A percentile compares a stretch with the other conserved stretches of the same genome.
Evolutionary conservation across 2,888 invertebrate genomes (phyloP).

Genomic region (Balanococcus diminutus): DNA sequence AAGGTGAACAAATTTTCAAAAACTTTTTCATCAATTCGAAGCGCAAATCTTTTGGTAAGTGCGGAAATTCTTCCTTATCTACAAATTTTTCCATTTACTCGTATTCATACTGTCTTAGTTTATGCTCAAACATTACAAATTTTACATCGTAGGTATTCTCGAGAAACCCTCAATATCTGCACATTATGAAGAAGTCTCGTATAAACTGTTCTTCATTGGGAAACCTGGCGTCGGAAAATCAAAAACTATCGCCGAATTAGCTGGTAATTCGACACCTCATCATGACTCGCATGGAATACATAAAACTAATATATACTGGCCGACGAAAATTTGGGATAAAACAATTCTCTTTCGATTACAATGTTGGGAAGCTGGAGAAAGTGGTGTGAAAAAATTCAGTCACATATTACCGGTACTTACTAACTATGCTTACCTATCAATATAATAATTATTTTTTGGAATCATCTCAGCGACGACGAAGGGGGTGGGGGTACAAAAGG

Average conservation of each 20-base stretch:
- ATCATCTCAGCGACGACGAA: no score
- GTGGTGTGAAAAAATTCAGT: slow-evolving; percentile 65
- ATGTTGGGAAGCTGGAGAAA: slow-evolving; percentile 68
- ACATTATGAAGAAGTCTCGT: slow-evolving; percentile 65
- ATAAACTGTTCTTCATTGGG: slow-evolving; percentile 66
- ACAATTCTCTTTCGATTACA: slow-evolving; percentile 66
- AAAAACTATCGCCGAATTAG: slow-evolving; percentile 64
- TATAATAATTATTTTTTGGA: no score
- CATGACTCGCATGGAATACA: slow-evolving; percentile 65
- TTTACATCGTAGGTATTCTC: slow-evolving; percentile 62
- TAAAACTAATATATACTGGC: slow-evolving; percentile 66
- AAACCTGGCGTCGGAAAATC: slow-evolving; percentile 67
- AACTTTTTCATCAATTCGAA: slow-evolving; percentile 56
- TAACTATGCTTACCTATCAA: no score
- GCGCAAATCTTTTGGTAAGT: slow-evolving; percentile 59
- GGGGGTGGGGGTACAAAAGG: no score
- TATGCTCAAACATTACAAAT: no score
- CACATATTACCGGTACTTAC: slow-evolving; percentile 66
- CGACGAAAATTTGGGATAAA: slow-evolving; percentile 66
- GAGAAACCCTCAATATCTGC: slow-evolving; percentile 65
- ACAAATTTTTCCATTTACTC: no score
- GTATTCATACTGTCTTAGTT: neutral
- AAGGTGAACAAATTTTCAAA: slow-evolving; percentile 24
- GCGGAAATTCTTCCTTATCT: no score
- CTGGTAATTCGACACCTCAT: slow-evolving; percentile 62